phyloP scores from a whole-genome alignment of 2,113 vertebrate genomes.

The Tretioscincus oriximinensis region DNA sequence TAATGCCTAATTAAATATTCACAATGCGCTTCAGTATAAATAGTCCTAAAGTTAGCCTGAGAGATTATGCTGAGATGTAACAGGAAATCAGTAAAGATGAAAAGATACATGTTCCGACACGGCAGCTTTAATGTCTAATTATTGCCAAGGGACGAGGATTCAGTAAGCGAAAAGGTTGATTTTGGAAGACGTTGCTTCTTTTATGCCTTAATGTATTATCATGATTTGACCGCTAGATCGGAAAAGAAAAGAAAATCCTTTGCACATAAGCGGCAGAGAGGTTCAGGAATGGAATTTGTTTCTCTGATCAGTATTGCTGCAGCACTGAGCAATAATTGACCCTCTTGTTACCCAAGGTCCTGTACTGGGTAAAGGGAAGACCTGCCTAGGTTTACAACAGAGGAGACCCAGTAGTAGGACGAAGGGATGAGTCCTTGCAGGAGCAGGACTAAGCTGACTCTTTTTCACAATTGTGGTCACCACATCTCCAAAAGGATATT shows the following conservation, averaged over 20 bases:
- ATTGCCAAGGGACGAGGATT: background rate
- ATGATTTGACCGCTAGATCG: background rate
- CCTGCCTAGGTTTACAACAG: no score
- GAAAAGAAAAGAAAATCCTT: background rate
- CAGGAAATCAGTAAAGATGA: background rate
- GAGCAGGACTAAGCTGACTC: no score
- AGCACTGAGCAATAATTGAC: background rate
- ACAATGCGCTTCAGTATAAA: background rate
- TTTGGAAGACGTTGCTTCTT: background rate
- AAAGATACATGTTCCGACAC: background rate
- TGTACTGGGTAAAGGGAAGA: no score
- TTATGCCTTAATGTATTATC: background rate
- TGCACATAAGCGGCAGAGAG: background rate
- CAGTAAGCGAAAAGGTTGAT: background rate
- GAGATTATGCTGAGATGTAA: background rate
- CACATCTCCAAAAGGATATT: no score
- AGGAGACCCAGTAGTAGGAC: no score
- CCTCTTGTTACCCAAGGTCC: no score
- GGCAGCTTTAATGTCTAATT: background rate
- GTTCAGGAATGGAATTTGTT: background rate
- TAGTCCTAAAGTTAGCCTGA: background rate
- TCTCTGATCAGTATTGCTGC: background rate
- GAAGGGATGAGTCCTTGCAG: no score
- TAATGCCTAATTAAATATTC: background rate
- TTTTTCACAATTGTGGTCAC: no score